phyloP scores from a whole-genome alignment of 2,113 vertebrate species.

The Sinosuthora webbiana region DNA sequence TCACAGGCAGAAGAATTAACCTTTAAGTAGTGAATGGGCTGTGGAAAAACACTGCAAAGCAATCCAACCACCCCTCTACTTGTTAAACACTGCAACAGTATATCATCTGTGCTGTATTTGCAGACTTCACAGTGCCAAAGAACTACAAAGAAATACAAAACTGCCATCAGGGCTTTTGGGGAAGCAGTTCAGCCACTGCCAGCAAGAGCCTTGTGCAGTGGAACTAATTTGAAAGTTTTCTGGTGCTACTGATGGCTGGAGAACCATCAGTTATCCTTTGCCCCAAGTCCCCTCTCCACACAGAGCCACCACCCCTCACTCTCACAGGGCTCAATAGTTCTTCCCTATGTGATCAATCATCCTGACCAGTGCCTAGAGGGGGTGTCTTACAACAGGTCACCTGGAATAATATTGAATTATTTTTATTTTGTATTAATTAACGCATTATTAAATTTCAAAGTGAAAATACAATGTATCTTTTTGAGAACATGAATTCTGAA shows the following conservation, averaged over 20 bases:
- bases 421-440: background rate
- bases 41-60: background rate
- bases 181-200: background rate
- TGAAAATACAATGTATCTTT: background rate
- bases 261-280: background rate
- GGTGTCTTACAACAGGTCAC: background rate
- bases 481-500: background rate
- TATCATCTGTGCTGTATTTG: background rate
- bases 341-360: background rate
- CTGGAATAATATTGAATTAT: background rate
- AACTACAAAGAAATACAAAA: background rate
- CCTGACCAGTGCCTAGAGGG: background rate
- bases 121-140: background rate
- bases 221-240: background rate
- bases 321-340: background rate
- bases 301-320: background rate
- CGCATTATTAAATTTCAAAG: background rate
- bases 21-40: background rate
- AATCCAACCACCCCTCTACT: background rate
- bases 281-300: background rate
- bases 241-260: background rate
- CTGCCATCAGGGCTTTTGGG: background rate
- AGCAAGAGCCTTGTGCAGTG: background rate
- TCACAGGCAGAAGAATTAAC: background rate
- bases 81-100: background rate